Conservation (phyloP, 2,888 invertebrate genomes). For the Cataglyphis albicans region DNA sequence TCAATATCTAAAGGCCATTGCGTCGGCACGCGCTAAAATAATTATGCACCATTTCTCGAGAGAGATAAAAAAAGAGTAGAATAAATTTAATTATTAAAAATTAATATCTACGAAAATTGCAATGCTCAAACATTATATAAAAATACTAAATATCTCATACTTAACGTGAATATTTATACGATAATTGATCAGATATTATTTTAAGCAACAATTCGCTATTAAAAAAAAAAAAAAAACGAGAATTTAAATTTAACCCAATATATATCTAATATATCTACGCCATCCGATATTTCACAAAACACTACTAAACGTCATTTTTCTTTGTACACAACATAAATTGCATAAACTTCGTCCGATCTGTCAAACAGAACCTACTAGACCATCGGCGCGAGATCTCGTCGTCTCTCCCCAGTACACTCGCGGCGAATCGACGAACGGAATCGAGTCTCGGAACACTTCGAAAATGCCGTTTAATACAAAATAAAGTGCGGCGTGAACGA, state of each 20-base stretch:
- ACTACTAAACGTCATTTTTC: neutral
- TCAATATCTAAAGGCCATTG: slow-evolving; percentile 9
- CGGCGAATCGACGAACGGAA: neutral
- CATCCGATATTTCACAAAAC: neutral
- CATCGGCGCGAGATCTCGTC: neutral
- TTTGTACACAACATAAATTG: slow-evolving; percentile 10
- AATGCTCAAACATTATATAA: neutral
- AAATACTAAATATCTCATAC: neutral
- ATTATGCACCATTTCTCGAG: slow-evolving; percentile 7
- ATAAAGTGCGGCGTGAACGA: neutral
- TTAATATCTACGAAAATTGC: neutral
- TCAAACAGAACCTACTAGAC: neutral
- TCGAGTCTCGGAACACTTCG: neutral
- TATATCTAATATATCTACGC: slow-evolving; percentile 4
- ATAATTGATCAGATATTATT: neutral
- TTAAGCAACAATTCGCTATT: neutral
- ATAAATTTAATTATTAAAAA: slow-evolving; percentile 12
- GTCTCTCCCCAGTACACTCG: neutral
- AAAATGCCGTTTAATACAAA: neutral
- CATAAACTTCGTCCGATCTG: slow-evolving; percentile 8
- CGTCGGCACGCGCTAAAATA: slow-evolving; percentile 18
- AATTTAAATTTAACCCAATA: slow-evolving; percentile 20
- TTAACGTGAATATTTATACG: neutral
- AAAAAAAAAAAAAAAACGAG: neutral
- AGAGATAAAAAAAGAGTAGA: neutral